A percentile compares a stretch with the other conserved stretches of the same genome.
Conservation (phyloP, 2,113 vertebrate genomes). For the Lepisosteus oculatus region DNA sequence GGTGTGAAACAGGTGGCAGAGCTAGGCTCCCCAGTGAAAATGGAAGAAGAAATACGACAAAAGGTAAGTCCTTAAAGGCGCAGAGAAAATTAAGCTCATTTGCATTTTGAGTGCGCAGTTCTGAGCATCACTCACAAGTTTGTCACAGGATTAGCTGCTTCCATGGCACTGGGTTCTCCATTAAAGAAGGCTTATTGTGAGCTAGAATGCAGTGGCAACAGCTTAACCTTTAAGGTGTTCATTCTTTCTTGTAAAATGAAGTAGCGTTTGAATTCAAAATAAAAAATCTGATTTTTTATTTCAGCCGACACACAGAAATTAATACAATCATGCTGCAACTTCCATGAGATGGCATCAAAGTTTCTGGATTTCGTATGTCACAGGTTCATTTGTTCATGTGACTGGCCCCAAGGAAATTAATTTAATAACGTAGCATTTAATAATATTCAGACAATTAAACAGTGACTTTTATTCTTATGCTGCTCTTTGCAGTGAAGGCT, state of each 20-base stretch:
- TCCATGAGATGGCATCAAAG: background rate
- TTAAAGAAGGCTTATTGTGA: no score
- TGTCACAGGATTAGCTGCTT: no score
- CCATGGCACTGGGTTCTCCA: no score
- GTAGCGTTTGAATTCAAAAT: no score
- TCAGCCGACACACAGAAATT: no score
- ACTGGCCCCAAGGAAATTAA: constrained; percentile 17
- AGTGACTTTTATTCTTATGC: constrained; percentile 4
- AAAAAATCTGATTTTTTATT: no score
- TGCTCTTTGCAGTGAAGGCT: constrained; percentile 30
- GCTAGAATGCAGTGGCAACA: no score
- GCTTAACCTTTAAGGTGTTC: no score
- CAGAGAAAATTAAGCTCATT: background rate
- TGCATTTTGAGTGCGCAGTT: no score
- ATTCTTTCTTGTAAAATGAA: no score
- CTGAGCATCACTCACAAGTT: no score
- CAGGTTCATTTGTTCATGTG: constrained; percentile 27
- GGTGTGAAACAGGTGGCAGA: constrained; percentile 94
- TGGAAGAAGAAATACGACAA: constrained; percentile 98
- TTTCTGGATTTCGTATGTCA: constrained; percentile 23
- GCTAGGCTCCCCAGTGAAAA: constrained; percentile 93
- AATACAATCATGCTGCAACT: background rate
- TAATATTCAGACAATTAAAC: background rate
- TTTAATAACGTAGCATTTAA: constrained; percentile 24
- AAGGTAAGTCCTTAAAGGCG: constrained; percentile 69